phyloP scores from a whole-genome alignment of 1,140 invertebrate species.

The Drosophila azteca region DNA sequence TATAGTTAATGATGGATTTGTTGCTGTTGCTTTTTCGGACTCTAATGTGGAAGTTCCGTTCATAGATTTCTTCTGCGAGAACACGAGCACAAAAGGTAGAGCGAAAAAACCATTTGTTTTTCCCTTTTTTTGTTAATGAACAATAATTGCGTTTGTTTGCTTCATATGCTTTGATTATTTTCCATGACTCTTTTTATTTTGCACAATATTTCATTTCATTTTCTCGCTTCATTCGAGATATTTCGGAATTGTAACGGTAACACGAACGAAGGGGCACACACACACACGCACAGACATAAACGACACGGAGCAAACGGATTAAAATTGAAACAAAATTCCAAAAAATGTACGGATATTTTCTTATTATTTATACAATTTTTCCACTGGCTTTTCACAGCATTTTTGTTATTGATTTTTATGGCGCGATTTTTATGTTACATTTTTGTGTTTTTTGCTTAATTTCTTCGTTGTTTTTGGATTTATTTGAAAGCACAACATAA shows the following conservation, averaged over 20 bases:
- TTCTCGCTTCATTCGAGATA: constrained; percentile 13
- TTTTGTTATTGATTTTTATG: constrained; percentile 7
- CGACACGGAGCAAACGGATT: constrained; percentile 18
- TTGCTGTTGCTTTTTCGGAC: neutral
- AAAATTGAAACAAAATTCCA: constrained; percentile 2
- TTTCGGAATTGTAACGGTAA: constrained; percentile 61
- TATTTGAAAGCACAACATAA: neutral
- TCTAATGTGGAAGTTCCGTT: too few species aligned
- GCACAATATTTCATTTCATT: constrained; percentile 9
- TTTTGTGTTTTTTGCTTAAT: neutral
- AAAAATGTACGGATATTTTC: constrained; percentile 1
- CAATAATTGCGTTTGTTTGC: constrained; percentile 26
- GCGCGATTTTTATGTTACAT: neutral
- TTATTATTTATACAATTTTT: constrained; percentile 4
- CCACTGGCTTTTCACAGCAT: constrained; percentile 16
- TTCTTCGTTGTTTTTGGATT: neutral
- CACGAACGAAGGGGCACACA: constrained; percentile 1
- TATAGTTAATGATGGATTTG: neutral
- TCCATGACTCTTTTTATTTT: constrained; percentile 30
- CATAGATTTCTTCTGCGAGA: constrained; percentile 13
- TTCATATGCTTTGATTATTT: neutral
- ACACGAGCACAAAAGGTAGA: constrained; percentile 21
- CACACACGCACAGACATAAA: constrained; percentile 23
- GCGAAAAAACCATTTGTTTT: constrained; percentile 5
- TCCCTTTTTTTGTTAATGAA: constrained; percentile 45